Evolutionary conservation across 2,113 vertebrate species (phyloP).

Genomic region (Myodes glareolus): DNA sequence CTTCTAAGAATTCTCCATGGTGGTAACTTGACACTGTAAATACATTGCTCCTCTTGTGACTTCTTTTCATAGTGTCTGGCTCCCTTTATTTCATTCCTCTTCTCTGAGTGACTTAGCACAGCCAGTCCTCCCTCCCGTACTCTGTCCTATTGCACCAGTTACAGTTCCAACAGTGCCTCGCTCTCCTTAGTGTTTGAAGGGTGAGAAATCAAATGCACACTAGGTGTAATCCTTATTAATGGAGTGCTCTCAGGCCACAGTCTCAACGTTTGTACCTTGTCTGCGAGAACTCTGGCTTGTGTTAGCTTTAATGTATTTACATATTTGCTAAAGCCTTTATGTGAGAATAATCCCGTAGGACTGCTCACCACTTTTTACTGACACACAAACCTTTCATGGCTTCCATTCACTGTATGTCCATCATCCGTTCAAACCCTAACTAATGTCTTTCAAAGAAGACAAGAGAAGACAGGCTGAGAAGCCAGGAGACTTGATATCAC

Average conservation of each 20-base stretch:
- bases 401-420: not conserved
- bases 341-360: not conserved
- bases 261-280: not conserved
- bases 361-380: not conserved
- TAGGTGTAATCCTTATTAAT: not conserved
- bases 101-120: not conserved
- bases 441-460: not conserved
- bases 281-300: not conserved
- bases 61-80: not conserved
- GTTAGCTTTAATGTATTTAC: constrained; percentile 7
- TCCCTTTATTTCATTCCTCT: not conserved
- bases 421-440: not conserved
- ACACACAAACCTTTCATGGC: not conserved
- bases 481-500: not conserved
- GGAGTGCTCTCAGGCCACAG: not conserved
- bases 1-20: not conserved
- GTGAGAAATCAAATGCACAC: not conserved
- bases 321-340: not conserved
- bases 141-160: not conserved
- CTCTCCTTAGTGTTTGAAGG: not conserved
- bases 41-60: not conserved
- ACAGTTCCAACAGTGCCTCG: not conserved
- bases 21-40: not conserved
- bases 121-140: not conserved
- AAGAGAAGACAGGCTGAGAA: not conserved